Evolutionary conservation across 2,113 vertebrate species (phyloP).

Genomic region (Myiozetetes cayanensis): DNA sequence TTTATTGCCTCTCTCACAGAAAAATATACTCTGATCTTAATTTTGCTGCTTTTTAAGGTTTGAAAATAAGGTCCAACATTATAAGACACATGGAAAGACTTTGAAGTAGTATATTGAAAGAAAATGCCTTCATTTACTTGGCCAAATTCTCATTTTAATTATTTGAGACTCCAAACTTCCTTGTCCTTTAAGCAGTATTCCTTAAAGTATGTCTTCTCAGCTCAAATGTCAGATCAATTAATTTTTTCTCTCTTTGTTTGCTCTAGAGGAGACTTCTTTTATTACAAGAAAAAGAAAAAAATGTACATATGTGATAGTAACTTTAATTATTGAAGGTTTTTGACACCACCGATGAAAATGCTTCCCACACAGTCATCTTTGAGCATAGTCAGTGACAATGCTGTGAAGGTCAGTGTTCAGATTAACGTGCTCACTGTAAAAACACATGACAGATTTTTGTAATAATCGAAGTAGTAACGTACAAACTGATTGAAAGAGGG

Average conservation of each 20-base stretch:
- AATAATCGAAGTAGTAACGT: not conserved
- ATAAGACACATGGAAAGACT: not conserved
- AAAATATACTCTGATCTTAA: not conserved
- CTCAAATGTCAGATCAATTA: conserved; percentile 72
- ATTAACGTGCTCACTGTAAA: conserved; percentile 32
- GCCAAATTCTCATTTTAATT: conserved; percentile 40
- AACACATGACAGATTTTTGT: not conserved
- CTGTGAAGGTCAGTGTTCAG: conserved; percentile 61
- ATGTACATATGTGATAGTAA: conserved; percentile 48
- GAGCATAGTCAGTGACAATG: conserved; percentile 25
- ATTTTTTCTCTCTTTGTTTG: conserved; percentile 70
- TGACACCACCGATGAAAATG: conserved; percentile 41
- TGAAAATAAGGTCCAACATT: not conserved
- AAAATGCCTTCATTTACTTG: conserved; percentile 9
- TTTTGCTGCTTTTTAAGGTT: not conserved
- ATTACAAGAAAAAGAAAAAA: conserved; percentile 57
- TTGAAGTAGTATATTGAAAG: not conserved
- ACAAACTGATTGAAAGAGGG: not conserved
- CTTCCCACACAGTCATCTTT: conserved; percentile 58
- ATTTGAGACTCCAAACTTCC: conserved; percentile 46
- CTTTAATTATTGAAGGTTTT: conserved; percentile 73
- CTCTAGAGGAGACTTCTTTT: conserved; percentile 69
- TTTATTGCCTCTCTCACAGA: not conserved
- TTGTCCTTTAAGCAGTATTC: conserved; percentile 46
- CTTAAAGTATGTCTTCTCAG: conserved; percentile 60